Base-by-base conservation (phyloP, 2,797 vertebrate genomes). In the Poecilia picta region DNA sequence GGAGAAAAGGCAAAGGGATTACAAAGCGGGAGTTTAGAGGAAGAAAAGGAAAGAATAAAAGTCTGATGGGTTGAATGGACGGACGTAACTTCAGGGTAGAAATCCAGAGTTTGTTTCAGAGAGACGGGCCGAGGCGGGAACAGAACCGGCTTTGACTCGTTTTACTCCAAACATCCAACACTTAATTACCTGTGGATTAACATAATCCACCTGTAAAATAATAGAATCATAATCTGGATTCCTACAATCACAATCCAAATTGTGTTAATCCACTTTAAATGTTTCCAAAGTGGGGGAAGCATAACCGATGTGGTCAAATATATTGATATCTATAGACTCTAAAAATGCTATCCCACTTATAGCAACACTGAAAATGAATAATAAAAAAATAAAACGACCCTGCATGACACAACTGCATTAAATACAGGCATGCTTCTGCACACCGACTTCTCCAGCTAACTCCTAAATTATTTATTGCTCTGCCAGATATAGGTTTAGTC, bases 81-180 rank as follows among this genome's bases (percentile, higher is more conserved):
- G 84, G 79, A 85, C 83, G 51, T 89, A 76, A 84, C 83, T 78
- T 83, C 31, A 49, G 74, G 75, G 81, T 77, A 79, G 59, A 41
- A 71, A 62, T 76, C 72, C 51, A 79, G 82, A 11, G 15, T 74
- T 81, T 81, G 41, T 84, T 74, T 75, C 77, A 33, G 45, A 23
- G 18, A n/a, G 83, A 59, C 78, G 59, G 78, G 75, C 81, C 74
- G 78, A 83, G 77, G 79, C 59, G 51, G 84, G 81, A 85, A 85
- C 62, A 81, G 78, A 85, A 86, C 62, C 81, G 46, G 66, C 71
- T 77, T 78, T 77, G 83, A 75, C 76, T 75, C 74, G 8, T 75
- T 87, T 80, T 23, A 73, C 55, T 81, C 25, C 59, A 85, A 82
- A 87, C 75, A 83, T 81, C 66, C 73, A 81, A 49, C 57, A 43